These are phyloP conservation scores for Poicephalus meyeri DNA, from an alignment of 2,113 vertebrate genomes.

Conservation along the genomic window DNA sequence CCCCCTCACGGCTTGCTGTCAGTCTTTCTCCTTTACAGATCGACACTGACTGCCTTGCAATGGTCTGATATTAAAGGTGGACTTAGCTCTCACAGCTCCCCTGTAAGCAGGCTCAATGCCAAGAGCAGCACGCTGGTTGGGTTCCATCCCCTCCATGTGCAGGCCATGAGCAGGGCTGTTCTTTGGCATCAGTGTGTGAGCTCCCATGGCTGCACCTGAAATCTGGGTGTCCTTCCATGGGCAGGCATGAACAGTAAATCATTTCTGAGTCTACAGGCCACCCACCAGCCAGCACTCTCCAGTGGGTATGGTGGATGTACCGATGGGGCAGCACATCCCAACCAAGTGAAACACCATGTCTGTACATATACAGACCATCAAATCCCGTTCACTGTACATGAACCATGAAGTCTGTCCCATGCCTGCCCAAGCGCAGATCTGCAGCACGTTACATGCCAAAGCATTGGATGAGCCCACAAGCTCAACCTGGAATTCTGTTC, in stretches of 20 bases:
- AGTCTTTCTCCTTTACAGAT: background rate
- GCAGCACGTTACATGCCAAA: rapidly evolving
- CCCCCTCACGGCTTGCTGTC: background rate
- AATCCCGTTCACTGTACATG: background rate
- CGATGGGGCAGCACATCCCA: background rate
- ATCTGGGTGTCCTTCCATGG: background rate
- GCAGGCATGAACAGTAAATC: background rate
- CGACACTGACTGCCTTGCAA: rapidly evolving
- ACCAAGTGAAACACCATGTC: background rate
- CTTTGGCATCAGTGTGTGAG: rapidly evolving
- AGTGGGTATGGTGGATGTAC: rapidly evolving
- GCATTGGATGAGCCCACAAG: background rate
- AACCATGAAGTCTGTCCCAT: background rate
- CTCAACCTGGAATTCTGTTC: background rate
- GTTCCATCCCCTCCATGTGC: background rate
- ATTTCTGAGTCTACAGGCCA: background rate
- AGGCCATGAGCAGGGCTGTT: background rate
- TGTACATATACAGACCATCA: background rate
- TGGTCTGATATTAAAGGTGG: background rate
- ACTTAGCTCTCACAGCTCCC: background rate
- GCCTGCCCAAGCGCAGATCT: rapidly evolving
- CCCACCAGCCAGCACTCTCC: background rate
- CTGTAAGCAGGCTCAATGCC: background rate
- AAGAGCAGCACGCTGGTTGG: background rate
- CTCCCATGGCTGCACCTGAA: background rate